Conservation (phyloP, 2,113 vertebrate genomes). For the Scomber japonicus region DNA sequence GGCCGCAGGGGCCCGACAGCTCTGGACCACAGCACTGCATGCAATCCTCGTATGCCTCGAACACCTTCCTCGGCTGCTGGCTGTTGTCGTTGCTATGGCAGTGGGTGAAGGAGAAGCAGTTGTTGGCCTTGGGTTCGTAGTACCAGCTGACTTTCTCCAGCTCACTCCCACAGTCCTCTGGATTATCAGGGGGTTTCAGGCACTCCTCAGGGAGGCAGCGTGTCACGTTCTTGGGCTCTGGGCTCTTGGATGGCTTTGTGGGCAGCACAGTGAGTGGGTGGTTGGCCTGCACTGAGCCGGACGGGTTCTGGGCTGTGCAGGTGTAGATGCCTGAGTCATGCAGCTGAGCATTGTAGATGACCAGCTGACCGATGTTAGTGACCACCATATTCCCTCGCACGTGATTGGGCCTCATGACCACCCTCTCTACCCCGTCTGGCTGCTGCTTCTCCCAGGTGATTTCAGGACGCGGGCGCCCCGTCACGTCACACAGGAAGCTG, state of each 20-base stretch:
- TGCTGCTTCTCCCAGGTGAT: conserved; percentile 95
- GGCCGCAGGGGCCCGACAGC: conserved; percentile 88
- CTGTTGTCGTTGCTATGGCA: conserved; percentile 85
- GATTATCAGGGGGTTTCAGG: conserved; percentile 85
- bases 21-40: conserved; percentile 92
- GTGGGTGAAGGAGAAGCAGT: conserved; percentile 91
- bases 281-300: conserved; percentile 86
- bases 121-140: conserved; percentile 92
- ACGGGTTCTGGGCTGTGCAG: conserved; percentile 90
- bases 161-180: conserved; percentile 89
- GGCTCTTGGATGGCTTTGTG: conserved; percentile 71
- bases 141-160: conserved; percentile 91
- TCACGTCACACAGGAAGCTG: conserved; percentile 94
- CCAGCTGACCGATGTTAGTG: conserved; percentile 95
- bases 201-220: conserved; percentile 89
- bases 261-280: conserved; percentile 90
- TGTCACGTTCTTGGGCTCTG: conserved; percentile 83
- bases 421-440: conserved; percentile 84
- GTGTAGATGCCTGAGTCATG: conserved; percentile 92
- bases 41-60: conserved; percentile 91
- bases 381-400: conserved; percentile 94
- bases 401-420: conserved; percentile 92
- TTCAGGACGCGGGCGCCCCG: conserved; percentile 89
- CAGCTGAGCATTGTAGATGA: conserved; percentile 93
- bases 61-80: conserved; percentile 81